Evolutionary conservation across 2,888 invertebrate genomes (phyloP).

Genomic region (Agriopis aurantiaria): DNA sequence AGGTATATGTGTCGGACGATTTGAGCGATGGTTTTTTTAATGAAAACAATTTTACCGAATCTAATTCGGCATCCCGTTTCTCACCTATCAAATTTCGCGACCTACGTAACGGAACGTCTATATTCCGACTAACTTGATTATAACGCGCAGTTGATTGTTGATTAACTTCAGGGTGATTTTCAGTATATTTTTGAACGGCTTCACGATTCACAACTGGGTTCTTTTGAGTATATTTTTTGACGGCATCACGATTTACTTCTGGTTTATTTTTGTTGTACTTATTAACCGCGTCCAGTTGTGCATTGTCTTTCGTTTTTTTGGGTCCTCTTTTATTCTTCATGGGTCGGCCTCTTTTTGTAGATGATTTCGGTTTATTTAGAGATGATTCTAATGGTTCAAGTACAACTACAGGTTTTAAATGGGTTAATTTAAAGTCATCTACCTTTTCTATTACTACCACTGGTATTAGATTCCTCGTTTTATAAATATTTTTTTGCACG

Average conservation of each 20-base stretch:
- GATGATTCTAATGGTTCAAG: neutral
- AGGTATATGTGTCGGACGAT: neutral
- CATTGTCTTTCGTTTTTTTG: neutral
- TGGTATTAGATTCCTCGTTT: neutral
- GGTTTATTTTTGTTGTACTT: neutral
- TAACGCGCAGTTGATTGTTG: neutral
- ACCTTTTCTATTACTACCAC: neutral
- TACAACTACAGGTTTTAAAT: neutral
- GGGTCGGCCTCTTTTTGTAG: neutral
- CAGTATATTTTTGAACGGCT: neutral
- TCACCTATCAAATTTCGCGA: neutral
- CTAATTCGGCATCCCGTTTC: neutral
- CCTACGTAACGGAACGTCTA: neutral
- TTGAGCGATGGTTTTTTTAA: neutral
- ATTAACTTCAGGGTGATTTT: neutral
- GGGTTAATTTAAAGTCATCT: neutral
- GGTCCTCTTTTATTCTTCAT: neutral
- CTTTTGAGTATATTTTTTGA: too few species aligned
- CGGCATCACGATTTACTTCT: too few species aligned
- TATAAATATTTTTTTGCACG: neutral
- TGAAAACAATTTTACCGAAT: too few species aligned
- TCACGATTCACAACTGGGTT: too few species aligned
- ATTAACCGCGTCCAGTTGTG: neutral
- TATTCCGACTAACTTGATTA: neutral
- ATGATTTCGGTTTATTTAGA: neutral